Evolutionary conservation across 2,888 invertebrate species (phyloP), one percentile per base, ranked within the genome.

Genomic region (Ischnus inquisitorius): DNA sequence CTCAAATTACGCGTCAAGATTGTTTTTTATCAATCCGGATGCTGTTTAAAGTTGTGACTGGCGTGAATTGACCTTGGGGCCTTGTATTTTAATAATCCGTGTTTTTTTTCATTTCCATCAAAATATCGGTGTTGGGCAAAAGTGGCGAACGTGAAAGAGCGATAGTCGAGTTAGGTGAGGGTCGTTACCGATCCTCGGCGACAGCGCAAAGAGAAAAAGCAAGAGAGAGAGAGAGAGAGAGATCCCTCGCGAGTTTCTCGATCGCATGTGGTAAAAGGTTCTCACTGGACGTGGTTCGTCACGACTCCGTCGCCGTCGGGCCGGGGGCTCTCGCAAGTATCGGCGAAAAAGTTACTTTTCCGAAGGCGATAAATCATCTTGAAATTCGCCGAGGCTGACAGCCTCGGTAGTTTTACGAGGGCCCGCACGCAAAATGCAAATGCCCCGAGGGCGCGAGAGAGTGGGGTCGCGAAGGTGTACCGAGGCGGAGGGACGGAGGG

Each of bases 391-490:
- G 84, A 87, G 88, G 88, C 90, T 90, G 91, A 91, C 92, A 91
- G 90, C 88, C 89, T 90, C 89, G 85, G 90, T 92, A 92, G 91
- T 90, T 92, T 92, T 91, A 92, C 90, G 91, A 91, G 90, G 88
- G 88, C 86, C 87, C 84, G 92, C 92, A 92, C 92, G 92, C 92
- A 90, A 92, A 92, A 92, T 92, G 92, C 92, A 92, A 92, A 92
- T 87, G 89, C 84, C 82, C 82, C 69, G 76, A 82, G 71, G 74
- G 76, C 75, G 79, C 85, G 68, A 77, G 77, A 77, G 77, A 74
- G 82, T 64, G 77, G 46, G 84, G 14, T 41, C 34, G 68, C 67
- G 28, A 77, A 43, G 72, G 65, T 72, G 71, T 79, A 43, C 54
- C 25, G 79, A 54, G 39, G n/a, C n/a, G n/a, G 77, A 68, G 74